phyloP scores from a whole-genome alignment of 2,888 invertebrate species.

The Sclerodermus sp. region DNA sequence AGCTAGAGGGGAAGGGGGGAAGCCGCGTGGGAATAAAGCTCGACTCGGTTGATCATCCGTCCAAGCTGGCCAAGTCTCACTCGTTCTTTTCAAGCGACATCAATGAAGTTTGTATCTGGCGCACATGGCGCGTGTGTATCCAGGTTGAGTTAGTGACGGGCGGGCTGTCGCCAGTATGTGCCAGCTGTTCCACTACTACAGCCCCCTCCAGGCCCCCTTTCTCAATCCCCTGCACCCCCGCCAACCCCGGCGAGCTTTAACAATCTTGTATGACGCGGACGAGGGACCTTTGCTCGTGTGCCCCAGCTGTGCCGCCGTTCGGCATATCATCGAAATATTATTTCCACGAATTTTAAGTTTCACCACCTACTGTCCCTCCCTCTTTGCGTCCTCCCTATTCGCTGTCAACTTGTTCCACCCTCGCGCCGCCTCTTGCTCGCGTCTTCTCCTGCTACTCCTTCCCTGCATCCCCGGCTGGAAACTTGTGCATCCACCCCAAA shows the following conservation, averaged over 20 bases:
- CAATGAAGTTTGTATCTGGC: constrained; percentile 57
- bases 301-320: constrained; percentile 50
- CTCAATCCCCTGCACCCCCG: constrained; percentile 8
- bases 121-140: constrained; percentile 55
- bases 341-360: constrained; percentile 45
- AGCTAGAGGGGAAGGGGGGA: constrained; percentile 23
- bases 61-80: constrained; percentile 23
- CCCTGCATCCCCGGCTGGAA: too few relatives aligned
- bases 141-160: constrained; percentile 56
- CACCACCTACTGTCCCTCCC: constrained; percentile 1
- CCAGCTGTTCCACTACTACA: constrained; percentile 54
- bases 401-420: neutral
- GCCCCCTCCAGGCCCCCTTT: constrained; percentile 20
- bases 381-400: neutral
- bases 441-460: too few relatives aligned
- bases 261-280: constrained; percentile 52
- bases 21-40: constrained; percentile 37
- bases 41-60: too few relatives aligned
- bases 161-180: constrained; percentile 54
- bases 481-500: too few relatives aligned
- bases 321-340: constrained; percentile 55
- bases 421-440: too few relatives aligned
- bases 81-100: constrained; percentile 48
- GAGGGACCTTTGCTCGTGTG: constrained; percentile 36
- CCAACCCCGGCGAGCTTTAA: constrained; percentile 38